Conservation (phyloP, 1,140 invertebrate species). For the Arctopsyche grandis region DNA sequence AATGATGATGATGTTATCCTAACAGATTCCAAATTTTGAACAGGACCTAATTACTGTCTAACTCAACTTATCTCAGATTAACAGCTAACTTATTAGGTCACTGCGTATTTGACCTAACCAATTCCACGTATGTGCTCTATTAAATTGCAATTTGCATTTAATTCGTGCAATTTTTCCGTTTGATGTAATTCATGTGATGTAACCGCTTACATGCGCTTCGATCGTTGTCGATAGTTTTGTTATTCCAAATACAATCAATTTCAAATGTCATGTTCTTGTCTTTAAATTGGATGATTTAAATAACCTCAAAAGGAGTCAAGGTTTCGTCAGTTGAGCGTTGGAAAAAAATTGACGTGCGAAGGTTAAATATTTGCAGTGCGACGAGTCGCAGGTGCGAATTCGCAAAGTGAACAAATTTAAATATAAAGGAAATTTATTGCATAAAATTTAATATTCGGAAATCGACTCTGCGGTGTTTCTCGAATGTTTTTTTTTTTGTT, state of each 20-base stretch:
- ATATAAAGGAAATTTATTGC: not conserved
- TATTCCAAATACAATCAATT: no score
- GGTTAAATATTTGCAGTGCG: conserved; percentile 3
- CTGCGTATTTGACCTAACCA: no score
- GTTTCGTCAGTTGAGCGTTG: not conserved
- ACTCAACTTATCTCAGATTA: no score
- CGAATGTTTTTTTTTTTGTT: not conserved
- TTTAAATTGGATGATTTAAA: not conserved
- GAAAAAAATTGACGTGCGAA: not conserved
- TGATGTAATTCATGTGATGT: not conserved
- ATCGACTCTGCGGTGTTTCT: no score
- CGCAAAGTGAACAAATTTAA: not conserved
- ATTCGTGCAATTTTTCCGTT: not conserved
- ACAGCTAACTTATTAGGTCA: no score
- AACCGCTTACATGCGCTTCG: not conserved
- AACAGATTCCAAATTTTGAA: no score
- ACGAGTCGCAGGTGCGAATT: not conserved
- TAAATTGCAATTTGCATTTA: no score
- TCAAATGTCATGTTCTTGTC: not conserved
- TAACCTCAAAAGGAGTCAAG: conserved; percentile 13
- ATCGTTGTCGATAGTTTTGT: not conserved
- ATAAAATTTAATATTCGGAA: no score
- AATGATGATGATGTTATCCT: no score
- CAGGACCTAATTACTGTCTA: no score
- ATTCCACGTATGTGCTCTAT: no score